Conservation (phyloP, 2,113 vertebrate genomes). For the Sinosuthora webbiana region DNA sequence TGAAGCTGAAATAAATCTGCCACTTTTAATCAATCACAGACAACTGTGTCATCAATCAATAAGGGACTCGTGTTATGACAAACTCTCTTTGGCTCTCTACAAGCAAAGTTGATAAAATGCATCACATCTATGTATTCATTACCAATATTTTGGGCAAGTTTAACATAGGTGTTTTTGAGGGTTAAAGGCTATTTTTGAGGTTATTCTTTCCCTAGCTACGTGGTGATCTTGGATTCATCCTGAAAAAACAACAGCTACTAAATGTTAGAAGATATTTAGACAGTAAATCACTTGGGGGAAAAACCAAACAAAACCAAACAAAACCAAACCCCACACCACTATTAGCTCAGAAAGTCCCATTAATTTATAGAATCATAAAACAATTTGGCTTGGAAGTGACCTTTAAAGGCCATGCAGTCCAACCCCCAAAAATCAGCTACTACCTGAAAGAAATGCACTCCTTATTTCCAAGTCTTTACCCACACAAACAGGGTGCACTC, state of each 20-base stretch:
- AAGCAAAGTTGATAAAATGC: conserved; percentile 5
- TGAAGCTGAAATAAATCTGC: conserved; percentile 74
- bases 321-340: fast-evolving
- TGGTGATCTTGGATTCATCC: not conserved
- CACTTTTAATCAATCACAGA: conserved; percentile 73
- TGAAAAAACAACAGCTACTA: not conserved
- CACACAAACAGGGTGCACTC: not conserved
- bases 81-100: conserved; percentile 19
- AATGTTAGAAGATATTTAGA: not conserved
- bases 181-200: not conserved
- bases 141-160: not conserved
- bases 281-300: not conserved
- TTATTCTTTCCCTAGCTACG: not conserved
- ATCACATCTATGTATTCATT: not conserved
- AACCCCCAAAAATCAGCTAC: not conserved
- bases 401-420: not conserved
- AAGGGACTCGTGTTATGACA: conserved; percentile 31
- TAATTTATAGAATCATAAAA: not conserved
- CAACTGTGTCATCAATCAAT: conserved; percentile 65
- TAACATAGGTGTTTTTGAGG: not conserved
- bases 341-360: not conserved
- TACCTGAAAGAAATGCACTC: not conserved
- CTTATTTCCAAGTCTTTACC: not conserved
- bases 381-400: not conserved
- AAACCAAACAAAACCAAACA: not conserved